phyloP scores from a whole-genome alignment of 2,113 vertebrate species.

The Apaloderma vittatum region DNA sequence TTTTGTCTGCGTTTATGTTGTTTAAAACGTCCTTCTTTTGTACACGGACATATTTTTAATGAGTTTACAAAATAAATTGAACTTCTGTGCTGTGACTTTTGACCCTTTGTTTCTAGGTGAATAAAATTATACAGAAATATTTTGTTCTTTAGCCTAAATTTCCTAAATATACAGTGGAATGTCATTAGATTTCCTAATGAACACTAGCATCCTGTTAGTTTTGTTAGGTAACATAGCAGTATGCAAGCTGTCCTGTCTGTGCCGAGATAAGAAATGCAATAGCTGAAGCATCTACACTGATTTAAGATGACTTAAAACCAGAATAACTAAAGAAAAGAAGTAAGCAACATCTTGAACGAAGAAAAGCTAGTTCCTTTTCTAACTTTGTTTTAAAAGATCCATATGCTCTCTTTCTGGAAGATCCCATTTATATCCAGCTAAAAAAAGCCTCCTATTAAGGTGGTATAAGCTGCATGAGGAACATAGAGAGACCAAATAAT shows the following conservation, averaged over 20 bases:
- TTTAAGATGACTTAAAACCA: neutral
- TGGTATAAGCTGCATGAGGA: neutral
- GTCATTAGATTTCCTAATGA: neutral
- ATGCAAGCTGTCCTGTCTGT: neutral
- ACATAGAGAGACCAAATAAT: neutral
- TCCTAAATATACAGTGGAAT: neutral
- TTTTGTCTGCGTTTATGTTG: neutral
- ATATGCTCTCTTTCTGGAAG: neutral
- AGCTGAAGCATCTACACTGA: no score
- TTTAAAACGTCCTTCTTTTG: conserved; percentile 17
- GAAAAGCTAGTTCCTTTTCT: neutral
- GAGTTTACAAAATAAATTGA: conserved; percentile 71
- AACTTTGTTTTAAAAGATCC: neutral
- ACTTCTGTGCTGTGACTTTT: conserved; percentile 22
- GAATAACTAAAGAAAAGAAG: neutral
- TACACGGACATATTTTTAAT: conserved; percentile 55
- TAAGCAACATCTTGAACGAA: neutral
- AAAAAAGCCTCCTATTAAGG: neutral
- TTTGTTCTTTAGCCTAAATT: neutral
- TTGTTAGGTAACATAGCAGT: neutral
- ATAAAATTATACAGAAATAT: neutral
- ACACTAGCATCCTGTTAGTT: neutral
- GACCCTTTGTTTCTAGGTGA: conserved; percentile 26
- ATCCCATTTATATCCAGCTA: neutral
- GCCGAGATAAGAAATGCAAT: no score